A percentile compares a stretch with the other conserved stretches of the same genome.
These are phyloP conservation scores for Gastrophysa polygoni DNA, from an alignment of 2,888 invertebrate species.

Conservation along the genomic window DNA sequence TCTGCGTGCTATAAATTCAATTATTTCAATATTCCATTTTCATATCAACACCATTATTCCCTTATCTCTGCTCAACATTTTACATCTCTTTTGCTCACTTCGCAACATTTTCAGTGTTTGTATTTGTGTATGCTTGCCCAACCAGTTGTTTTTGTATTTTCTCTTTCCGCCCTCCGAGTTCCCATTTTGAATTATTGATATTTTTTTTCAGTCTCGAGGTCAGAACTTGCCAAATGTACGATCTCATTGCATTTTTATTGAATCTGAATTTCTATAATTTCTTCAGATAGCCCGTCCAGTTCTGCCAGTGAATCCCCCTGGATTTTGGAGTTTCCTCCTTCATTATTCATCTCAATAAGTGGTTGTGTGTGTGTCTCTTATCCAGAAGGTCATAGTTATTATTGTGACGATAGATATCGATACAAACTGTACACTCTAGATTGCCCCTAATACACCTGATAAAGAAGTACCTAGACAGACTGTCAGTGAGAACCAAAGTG, in stretches of 20 bases:
- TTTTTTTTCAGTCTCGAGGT: not conserved
- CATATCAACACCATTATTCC: too few relatives aligned
- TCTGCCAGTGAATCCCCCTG: not conserved
- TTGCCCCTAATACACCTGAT: too few relatives aligned
- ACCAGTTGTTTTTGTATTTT: too few relatives aligned
- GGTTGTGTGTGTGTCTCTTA: not conserved
- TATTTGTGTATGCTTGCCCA: not conserved
- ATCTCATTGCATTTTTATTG: slow-evolving; percentile 5
- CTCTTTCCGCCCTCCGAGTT: not conserved
- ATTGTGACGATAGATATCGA: too few relatives aligned
- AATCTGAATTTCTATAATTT: not conserved
- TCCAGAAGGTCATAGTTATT: not conserved
- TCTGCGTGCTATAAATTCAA: too few relatives aligned
- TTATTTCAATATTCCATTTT: too few relatives aligned
- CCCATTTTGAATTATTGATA: not conserved
- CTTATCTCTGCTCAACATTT: too few relatives aligned
- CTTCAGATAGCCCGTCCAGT: not conserved
- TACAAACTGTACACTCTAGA: too few relatives aligned
- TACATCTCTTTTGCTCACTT: too few relatives aligned
- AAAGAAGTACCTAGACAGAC: too few relatives aligned
- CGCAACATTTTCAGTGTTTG: too few relatives aligned
- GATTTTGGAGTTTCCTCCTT: slow-evolving; percentile 4
- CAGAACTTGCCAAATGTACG: not conserved
- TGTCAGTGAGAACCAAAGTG: too few relatives aligned
- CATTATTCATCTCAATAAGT: slow-evolving; percentile 1